Conservation (phyloP, 2,113 vertebrate species). For the Variabilichromis moorii region DNA sequence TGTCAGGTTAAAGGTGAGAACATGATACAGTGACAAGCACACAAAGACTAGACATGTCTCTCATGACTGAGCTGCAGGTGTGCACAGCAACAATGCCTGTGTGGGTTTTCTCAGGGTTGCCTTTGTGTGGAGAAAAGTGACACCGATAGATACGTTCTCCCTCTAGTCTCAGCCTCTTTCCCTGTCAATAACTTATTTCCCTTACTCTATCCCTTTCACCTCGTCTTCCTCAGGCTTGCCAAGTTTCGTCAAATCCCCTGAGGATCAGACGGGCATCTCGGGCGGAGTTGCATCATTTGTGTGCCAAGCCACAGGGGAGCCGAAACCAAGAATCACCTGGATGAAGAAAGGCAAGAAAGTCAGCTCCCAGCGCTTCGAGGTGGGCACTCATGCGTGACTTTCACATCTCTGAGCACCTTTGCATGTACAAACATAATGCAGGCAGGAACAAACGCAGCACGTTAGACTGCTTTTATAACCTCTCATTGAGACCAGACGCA, state of each 20-base stretch:
- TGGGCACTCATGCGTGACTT: slow-evolving; percentile 41
- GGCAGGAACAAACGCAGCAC: background rate
- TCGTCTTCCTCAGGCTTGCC: slow-evolving; percentile 80
- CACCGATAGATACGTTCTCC: background rate
- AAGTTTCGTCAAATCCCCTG: slow-evolving; percentile 89
- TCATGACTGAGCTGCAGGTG: slow-evolving; percentile 19
- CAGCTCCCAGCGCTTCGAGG: slow-evolving; percentile 98
- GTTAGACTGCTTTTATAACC: background rate
- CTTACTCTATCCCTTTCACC: background rate
- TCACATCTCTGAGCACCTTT: background rate
- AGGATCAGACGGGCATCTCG: slow-evolving; percentile 96
- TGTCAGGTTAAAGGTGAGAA: background rate
- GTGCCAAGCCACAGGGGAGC: slow-evolving; percentile 92
- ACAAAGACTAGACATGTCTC: background rate
- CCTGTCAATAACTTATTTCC: background rate
- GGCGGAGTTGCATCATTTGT: slow-evolving; percentile 97
- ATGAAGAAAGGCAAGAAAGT: slow-evolving; percentile 99
- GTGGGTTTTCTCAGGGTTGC: background rate
- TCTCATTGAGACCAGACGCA: background rate
- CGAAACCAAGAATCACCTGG: slow-evolving; percentile 97
- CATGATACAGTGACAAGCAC: background rate
- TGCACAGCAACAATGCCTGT: background rate
- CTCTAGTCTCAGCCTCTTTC: background rate
- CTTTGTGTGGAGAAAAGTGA: slow-evolving; percentile 22
- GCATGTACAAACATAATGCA: background rate